Base-by-base conservation (phyloP, 1,140 invertebrate species). In the Drosophila takahashii region DNA sequence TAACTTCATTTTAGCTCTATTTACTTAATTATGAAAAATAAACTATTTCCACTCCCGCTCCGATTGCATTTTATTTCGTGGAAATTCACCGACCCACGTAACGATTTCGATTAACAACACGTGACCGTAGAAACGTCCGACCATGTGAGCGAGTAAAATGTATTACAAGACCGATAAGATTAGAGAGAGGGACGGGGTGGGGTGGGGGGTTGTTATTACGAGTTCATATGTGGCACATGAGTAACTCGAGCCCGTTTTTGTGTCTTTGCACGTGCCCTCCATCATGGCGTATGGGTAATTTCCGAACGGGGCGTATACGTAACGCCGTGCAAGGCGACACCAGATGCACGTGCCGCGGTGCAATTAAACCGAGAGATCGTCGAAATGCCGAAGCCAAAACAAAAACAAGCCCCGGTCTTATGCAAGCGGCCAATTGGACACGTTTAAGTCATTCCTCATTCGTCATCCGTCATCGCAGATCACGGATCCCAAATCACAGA, bases 31-130 rank as follows among this genome's bases (percentile, higher is more conserved):
- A 51, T 47, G 62, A 59, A 73, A 65, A 47, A 47, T 27, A 53
- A 22, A 67, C 22, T 32, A 59, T 48, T 59, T 18, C 32, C 26
- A 13, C 39, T 66, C 11, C 48, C 36, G 29, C 44, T 45, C 47
- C 51, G 54, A 78, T 71, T 79, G 83, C 65, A 79, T 74, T 86
- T 59, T 2, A 65, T 71, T 78, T 48, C 47, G 77, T 79, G 83
- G 65, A 87, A 87, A 76, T 72, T 79, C 47, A 86, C 64, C 53
- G 51, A 42, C 34, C 73, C 60, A 81, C 78, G 81, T 79, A 87
- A 87, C 61, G 48, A 54, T 61, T 81, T 50, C 57, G 75, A 85
- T 81, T 73, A 69, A 42, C 36, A 50, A 79, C 83, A 86, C 83
- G 83, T 86, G 83, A 81, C 79, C 50, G 59, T 62, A 80, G 73